phyloP scores from a whole-genome alignment of 2,888 invertebrate genomes.

The Plebejus melissa region DNA sequence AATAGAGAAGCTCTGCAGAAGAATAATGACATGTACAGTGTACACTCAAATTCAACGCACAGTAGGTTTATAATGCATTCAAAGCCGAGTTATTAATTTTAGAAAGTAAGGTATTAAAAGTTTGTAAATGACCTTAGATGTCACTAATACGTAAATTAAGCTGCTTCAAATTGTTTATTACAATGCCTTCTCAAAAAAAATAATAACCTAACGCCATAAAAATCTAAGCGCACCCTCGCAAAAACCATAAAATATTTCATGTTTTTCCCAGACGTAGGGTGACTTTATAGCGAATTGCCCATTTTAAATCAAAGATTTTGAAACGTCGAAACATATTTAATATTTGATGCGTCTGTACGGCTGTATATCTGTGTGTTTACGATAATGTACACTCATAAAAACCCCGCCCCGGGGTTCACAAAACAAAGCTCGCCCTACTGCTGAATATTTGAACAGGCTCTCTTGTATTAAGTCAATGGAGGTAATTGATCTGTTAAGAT shows the following conservation, averaged over 20 bases:
- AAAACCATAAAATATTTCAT: conserved; percentile 3
- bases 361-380: conserved; percentile 61
- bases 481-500: conserved; percentile 73
- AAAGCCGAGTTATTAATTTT: no score
- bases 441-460: conserved; percentile 75
- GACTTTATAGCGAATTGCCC: conserved; percentile 13
- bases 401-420: conserved; percentile 62
- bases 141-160: no score
- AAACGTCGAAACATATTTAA: conserved; percentile 40
- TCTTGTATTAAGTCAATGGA: conserved; percentile 77
- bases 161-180: background rate
- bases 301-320: conserved; percentile 26
- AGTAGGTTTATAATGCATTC: no score
- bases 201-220: background rate
- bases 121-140: no score
- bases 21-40: no score
- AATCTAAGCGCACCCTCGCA: background rate
- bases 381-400: conserved; percentile 71
- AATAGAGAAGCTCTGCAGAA: no score
- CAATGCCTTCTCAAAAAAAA: background rate
- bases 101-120: no score
- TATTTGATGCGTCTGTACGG: conserved; percentile 41
- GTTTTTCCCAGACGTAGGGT: conserved; percentile 11
- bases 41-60: no score
- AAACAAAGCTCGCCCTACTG: conserved; percentile 68